phyloP scores from a whole-genome alignment of 2,888 invertebrate species.

The Orthosia gothica region DNA sequence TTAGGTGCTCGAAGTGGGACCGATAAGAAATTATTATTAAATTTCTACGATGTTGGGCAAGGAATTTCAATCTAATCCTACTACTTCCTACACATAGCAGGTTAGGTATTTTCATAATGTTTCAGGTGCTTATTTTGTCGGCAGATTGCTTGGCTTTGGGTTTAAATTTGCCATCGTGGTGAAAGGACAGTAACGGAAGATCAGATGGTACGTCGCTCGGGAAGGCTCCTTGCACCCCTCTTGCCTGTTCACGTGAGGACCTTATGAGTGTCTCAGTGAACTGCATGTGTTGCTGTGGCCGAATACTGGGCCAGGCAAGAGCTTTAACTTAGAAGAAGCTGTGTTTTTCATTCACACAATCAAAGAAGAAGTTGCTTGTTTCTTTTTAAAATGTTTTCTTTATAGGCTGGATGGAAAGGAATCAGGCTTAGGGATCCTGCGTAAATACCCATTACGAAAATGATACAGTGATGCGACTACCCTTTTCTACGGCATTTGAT shows the following conservation, averaged over 20 bases:
- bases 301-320: too few relatives aligned
- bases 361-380: too few relatives aligned
- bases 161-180: too few relatives aligned
- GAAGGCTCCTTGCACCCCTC: too few relatives aligned
- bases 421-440: background rate
- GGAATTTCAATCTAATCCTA: background rate
- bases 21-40: constrained; percentile 36
- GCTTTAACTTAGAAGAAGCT: too few relatives aligned
- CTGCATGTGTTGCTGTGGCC: too few relatives aligned
- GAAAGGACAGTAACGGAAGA: too few relatives aligned
- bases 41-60: constrained; percentile 4
- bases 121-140: background rate
- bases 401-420: background rate
- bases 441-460: background rate
- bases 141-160: too few relatives aligned
- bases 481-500: background rate
- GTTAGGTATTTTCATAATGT: background rate
- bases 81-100: background rate
- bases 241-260: too few relatives aligned
- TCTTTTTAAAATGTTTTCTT: background rate
- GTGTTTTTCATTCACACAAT: too few relatives aligned
- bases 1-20: background rate
- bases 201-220: too few relatives aligned
- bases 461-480: background rate
- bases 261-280: too few relatives aligned